Base-by-base conservation (phyloP, 2,797 vertebrate species). In the Sebastes iracundus region DNA sequence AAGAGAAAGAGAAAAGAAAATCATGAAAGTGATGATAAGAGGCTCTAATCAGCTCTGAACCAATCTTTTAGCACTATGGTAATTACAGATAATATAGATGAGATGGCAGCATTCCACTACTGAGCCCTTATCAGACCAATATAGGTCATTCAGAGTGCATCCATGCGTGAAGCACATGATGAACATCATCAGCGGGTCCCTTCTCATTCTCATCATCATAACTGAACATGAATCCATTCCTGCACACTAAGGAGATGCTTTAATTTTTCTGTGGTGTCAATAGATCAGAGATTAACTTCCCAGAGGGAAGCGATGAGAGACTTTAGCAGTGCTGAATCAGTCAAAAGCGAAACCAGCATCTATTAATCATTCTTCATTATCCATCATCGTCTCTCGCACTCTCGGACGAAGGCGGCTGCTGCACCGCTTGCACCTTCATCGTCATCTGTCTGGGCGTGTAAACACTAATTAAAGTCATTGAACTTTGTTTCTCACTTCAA, bases 351-450 rank as follows among this genome's bases (percentile, higher is more conserved):
- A 89, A 82, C 75, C 71, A 75, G 67, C 59, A 72, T 82, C 84
- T 78, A 89, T 92, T 85, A 89, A 92, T 94, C 83, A 88, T 89
- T 88, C 59, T 77, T 89, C 77, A 82, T 77, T 78, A 84, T 79
- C 79, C 62, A 80, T 86, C 82, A 80, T 78, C 62, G 2, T 75
- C 28, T 79, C 77, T 65, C 12, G 2, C 56, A 62, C 70, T 75
- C 35, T 75, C 32, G 56, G 65, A 87, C 13, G 20, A 38, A 75
- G 58, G 70, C 20, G 58, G 62, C 55, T 38, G 25, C 56, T 52
- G 73, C 77, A 53, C 38, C 4, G 8, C 72, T 76, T 42, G 78
- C 80, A 79, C 75, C 69, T 61, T 83, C 78, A 71, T 86, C 72
- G 83, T 83, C 67, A 82, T 85, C 81, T 75, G 74, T 78, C 68